Evolutionary conservation across 2,888 invertebrate genomes (phyloP).

Genomic region (Lutraria lutraria): DNA sequence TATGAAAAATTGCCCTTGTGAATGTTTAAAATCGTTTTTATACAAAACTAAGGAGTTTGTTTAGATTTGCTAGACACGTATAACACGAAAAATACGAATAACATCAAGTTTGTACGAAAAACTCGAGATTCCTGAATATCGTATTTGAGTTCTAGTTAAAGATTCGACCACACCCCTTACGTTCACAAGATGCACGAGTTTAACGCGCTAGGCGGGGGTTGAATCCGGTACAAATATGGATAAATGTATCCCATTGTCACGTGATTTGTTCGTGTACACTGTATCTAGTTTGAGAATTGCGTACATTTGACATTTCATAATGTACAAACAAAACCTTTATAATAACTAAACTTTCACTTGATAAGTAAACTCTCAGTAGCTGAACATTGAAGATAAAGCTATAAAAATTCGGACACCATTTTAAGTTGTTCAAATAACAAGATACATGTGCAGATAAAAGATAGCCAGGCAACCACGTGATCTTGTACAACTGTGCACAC

Average conservation of each 20-base stretch:
- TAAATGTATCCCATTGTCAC: not conserved
- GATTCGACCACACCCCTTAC: not conserved
- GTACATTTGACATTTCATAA: not conserved
- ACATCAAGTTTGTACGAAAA: not conserved
- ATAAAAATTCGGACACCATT: not conserved
- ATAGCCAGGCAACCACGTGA: not conserved
- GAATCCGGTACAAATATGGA: not conserved
- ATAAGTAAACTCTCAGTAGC: not conserved
- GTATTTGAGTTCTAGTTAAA: not conserved
- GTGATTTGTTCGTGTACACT: not conserved
- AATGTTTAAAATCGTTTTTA: not conserved
- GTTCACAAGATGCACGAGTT: not conserved
- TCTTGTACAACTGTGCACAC: not conserved
- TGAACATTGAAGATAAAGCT: not conserved
- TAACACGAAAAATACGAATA: not conserved
- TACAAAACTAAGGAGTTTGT: not conserved
- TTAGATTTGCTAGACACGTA: not conserved
- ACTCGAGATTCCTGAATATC: not conserved
- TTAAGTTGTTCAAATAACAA: not conserved
- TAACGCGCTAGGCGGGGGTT: not conserved
- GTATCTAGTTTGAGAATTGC: not conserved
- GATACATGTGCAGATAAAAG: constrained; percentile 4
- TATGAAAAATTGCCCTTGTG: not conserved
- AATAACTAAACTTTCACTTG: constrained; percentile 1
- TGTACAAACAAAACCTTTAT: not conserved